Evolutionary conservation across 2,888 invertebrate species (phyloP).

Genomic region (Arctia plantaginis): DNA sequence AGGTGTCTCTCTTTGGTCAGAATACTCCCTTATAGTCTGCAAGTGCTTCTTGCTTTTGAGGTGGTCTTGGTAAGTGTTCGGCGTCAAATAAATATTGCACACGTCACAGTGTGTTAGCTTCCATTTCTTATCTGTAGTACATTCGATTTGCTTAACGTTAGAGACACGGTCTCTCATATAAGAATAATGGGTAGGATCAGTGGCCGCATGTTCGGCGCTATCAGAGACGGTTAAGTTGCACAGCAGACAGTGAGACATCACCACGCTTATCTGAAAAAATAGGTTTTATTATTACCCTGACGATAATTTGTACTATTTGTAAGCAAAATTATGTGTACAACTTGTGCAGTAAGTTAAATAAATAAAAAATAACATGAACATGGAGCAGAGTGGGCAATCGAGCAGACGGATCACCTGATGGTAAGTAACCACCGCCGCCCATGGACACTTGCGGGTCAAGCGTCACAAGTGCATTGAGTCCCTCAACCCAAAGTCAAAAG

Average conservation of each 20-base stretch:
- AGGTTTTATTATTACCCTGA: too few relatives aligned
- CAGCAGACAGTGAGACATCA: neutral
- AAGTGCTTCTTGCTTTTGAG: neutral
- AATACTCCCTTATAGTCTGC: neutral
- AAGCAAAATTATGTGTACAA: too few relatives aligned
- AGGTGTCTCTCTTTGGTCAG: neutral
- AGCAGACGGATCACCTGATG: too few relatives aligned
- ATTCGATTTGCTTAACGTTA: neutral
- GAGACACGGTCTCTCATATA: neutral
- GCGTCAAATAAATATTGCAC: neutral
- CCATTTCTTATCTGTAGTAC: neutral
- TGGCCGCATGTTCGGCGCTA: neutral
- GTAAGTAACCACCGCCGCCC: too few relatives aligned
- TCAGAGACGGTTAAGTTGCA: neutral
- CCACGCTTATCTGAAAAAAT: neutral
- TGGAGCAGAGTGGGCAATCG: too few relatives aligned
- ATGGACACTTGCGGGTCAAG: too few relatives aligned
- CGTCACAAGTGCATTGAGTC: too few relatives aligned
- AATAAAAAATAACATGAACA: too few relatives aligned
- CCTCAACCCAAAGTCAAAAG: too few relatives aligned
- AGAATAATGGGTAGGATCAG: neutral
- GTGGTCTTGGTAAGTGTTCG: neutral
- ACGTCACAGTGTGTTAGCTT: neutral
- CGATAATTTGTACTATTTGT: too few relatives aligned
- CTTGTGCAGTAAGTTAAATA: too few relatives aligned